Conservation (phyloP, 1,140 invertebrate genomes). For the Aradophagus sp. region DNA sequence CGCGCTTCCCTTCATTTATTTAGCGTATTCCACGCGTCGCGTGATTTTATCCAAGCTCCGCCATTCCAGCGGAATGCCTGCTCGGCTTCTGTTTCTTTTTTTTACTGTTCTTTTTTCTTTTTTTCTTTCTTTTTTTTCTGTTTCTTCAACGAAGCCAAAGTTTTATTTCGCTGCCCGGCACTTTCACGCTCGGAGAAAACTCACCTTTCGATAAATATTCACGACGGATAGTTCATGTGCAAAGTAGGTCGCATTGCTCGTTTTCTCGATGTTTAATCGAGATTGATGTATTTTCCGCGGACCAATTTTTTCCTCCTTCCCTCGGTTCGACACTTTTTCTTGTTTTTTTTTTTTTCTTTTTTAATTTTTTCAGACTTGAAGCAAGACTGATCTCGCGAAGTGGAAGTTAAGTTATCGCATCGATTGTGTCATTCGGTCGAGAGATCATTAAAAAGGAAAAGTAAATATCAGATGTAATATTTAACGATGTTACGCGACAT, state of each 20-base stretch:
- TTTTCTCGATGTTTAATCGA: conserved; percentile 52
- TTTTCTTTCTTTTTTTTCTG: too few relatives aligned
- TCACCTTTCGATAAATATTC: conserved; percentile 70
- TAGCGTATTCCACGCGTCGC: conserved; percentile 12
- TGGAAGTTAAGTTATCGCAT: conserved; percentile 50
- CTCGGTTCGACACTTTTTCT: too few relatives aligned
- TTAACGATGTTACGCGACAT: conserved; percentile 28
- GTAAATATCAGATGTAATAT: conserved; percentile 47
- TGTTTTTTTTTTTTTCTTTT: conserved; percentile 4
- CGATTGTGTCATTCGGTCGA: conserved; percentile 49
- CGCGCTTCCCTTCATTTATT: conserved; percentile 45
- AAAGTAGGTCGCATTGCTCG: conserved; percentile 64
- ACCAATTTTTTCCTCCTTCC: conserved; percentile 52
- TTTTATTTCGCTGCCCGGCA: conserved; percentile 54
- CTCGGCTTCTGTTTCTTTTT: conserved; percentile 52
- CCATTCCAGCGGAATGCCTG: conserved; percentile 35
- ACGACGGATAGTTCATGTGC: conserved; percentile 63
- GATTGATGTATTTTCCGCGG: conserved; percentile 56
- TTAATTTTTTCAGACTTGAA: neutral
- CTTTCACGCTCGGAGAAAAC: conserved; percentile 69
- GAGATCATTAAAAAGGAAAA: conserved; percentile 47
- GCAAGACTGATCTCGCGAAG: conserved; percentile 35
- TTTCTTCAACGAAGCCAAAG: too few relatives aligned
- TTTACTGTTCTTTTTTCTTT: conserved; percentile 47
- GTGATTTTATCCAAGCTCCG: conserved; percentile 46